phyloP scores from a whole-genome alignment of 2,888 invertebrate genomes.

The Drosophila affinis region DNA sequence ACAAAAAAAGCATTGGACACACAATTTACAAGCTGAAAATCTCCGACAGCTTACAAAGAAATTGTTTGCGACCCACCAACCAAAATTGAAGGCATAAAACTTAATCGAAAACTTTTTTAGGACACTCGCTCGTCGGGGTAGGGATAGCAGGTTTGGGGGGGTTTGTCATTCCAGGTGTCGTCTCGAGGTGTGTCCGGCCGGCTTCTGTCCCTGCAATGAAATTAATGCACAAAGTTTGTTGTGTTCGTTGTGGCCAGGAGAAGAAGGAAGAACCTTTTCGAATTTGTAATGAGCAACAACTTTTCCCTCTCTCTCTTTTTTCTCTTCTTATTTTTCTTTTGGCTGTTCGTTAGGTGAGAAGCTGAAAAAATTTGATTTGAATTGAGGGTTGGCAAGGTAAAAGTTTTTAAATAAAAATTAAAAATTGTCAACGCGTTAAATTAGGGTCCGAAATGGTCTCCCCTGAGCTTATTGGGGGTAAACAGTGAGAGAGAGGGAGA shows the following conservation, averaged over 20 bases:
- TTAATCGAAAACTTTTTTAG: slow-evolving; percentile 76
- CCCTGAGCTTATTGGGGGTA: too few species aligned
- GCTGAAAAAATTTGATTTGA: slow-evolving; percentile 56
- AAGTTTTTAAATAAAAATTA: slow-evolving; percentile 79
- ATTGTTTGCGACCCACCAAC: slow-evolving; percentile 56
- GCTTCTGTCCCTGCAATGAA: slow-evolving; percentile 67
- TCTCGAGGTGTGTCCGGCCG: slow-evolving; percentile 26
- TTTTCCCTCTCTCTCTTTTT: slow-evolving; percentile 3
- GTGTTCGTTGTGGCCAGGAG: slow-evolving; percentile 43
- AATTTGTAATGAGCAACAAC: slow-evolving; percentile 70
- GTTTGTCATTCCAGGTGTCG: slow-evolving; percentile 72
- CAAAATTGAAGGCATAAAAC: slow-evolving; percentile 64
- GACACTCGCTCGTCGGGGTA: slow-evolving; percentile 32
- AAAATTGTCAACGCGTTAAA: slow-evolving; percentile 79
- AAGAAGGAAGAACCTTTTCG: slow-evolving; percentile 51
- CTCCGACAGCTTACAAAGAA: slow-evolving; percentile 61
- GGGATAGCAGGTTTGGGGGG: slow-evolving; percentile 21
- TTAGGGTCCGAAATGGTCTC: slow-evolving; percentile 64
- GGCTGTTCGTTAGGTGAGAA: slow-evolving; percentile 37
- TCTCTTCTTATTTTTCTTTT: slow-evolving; percentile 1
- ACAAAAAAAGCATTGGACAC: slow-evolving; percentile 18
- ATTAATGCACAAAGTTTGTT: slow-evolving; percentile 77
- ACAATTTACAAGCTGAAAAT: slow-evolving; percentile 56
- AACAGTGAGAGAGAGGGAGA: too few species aligned
- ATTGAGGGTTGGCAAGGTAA: slow-evolving; percentile 59